These are phyloP conservation scores for Teleogryllus oceanicus DNA, from an alignment of 2,888 invertebrate genomes.

Conservation along the genomic window DNA sequence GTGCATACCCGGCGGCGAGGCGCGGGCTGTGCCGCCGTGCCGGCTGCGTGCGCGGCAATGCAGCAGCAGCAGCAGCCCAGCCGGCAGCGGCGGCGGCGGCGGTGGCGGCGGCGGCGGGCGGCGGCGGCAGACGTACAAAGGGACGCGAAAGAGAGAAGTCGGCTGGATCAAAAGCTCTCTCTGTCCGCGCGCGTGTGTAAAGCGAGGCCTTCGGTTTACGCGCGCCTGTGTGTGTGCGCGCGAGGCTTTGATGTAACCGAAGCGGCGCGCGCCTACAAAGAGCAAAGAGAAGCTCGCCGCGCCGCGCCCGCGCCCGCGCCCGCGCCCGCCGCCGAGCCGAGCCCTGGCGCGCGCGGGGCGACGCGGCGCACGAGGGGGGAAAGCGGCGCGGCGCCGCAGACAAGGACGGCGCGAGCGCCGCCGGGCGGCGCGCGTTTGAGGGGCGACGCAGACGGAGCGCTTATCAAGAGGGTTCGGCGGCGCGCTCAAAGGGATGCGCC, in stretches of 20 bases:
- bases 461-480: conserved; percentile 22
- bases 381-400: conserved; percentile 43
- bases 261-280: conserved; percentile 29
- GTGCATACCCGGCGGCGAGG: conserved; percentile 23
- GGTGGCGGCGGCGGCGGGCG: not conserved
- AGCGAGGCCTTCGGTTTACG: conserved; percentile 20
- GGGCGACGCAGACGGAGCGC: conserved; percentile 24
- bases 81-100: conserved; percentile 4
- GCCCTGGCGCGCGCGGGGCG: conserved; percentile 50
- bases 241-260: conserved; percentile 31
- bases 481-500: conserved; percentile 19
- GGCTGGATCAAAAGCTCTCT: conserved; percentile 30
- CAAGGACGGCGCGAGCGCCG: conserved; percentile 11
- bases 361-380: conserved; percentile 54
- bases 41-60: conserved; percentile 29
- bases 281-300: conserved; percentile 54
- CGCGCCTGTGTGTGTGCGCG: conserved; percentile 21
- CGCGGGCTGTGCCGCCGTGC: conserved; percentile 32
- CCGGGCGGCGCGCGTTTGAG: not conserved
- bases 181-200: conserved; percentile 20
- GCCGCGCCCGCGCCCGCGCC: conserved; percentile 49
- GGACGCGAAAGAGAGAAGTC: conserved; percentile 32
- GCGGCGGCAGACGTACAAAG: conserved; percentile 25
- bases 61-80: not conserved
- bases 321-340: conserved; percentile 45